Base-by-base conservation (phyloP, 2,888 invertebrate species). In the Philonicus albiceps region DNA sequence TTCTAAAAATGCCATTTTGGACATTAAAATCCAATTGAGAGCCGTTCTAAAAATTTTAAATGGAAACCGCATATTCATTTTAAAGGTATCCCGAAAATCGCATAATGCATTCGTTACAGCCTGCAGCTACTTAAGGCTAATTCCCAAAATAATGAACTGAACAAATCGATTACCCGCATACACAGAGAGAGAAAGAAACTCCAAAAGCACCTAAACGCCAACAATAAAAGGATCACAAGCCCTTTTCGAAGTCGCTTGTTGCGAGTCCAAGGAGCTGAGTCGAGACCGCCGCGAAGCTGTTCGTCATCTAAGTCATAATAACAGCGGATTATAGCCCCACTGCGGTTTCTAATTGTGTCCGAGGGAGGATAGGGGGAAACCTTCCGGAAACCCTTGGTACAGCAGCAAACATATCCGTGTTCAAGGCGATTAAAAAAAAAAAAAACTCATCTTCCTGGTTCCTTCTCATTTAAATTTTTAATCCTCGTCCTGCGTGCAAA, bases 241-340 rank as follows among this genome's bases (percentile, higher is more conserved):
- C 78, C 49, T 49, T n/a, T 78, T 49, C 7, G 37, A 40, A 76
- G 37, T 40, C 13, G 34, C 19, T n/a, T 13, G 8, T n/a, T 13
- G 8, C 74, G 74, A 31, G 74, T 13, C 22, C 22, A 19, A 19
- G 40, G 11, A 43, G 49, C 11, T n/a, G n/a, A 13, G n/a, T 16
- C 22, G 30, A 13, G 30, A 6, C 49, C 37, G n/a, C 49, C 27
- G 8, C 27, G 49, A 7, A 76, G 16, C 37, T 55, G 43, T 37
- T 84, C 84, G 73, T 84, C 84, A 73, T 84, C 84, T 84, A 84
- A 84, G 84, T 84, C 84, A 84, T 84, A 84, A 84, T 84, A 84
- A 84, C 84, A 84, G 73, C 72, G 84, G 84, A 84, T 84, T 84
- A 84, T 84, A 84, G 84, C 72, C 84, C 84, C 72, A 84, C 22